Evolutionary conservation across 1,140 invertebrate species (phyloP), one percentile per base, ranked within the genome.

Genomic region (Drosophila ambigua): DNA sequence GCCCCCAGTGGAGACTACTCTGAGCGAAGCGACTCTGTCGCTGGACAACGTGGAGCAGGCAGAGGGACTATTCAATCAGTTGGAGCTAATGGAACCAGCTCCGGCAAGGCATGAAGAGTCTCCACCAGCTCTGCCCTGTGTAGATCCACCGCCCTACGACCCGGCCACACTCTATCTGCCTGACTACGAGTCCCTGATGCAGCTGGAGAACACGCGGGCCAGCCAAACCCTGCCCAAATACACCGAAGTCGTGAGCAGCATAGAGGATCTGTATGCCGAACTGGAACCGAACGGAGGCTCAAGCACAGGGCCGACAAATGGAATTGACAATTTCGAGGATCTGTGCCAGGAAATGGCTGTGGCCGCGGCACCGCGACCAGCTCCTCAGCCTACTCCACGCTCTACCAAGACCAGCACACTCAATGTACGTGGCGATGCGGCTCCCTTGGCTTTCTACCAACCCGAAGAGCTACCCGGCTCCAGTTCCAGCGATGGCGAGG

Each of bases 161-260:
- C 58, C 66, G 7, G 60, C 61, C 13, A 15, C 67, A 5, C 63
- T 53, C 2, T 58, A 52, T 49, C 54, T 88, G 13, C 83, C 83
- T 16, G 83, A 88, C 62, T 88, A 88, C 44, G 84, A 88, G 6
- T 73, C 76, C n/a, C 55, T 88, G 5, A 88, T 88, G 84, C 72
- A 73, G 49, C 26, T 77, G 50, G 83, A 87, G 0, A 60, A 7
- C n/a, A 28, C 48, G 0, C 71, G 65, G 43, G 15, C n/a, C 11
- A 44, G 66, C 1, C 52, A 50, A 6, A 79, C 43, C 20, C 43
- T 88, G 57, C 83, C 83, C 15, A 83, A 89, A 0, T 88, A 88
- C 24, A 71, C 61, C 0, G 84, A 88, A 43, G 83, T 71, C 5
- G 64, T 83, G 24, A 89, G 49, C 44, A 87, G 75, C 35, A 82